Conservation (phyloP, 2,888 invertebrate species). For the Troides aeacus region DNA sequence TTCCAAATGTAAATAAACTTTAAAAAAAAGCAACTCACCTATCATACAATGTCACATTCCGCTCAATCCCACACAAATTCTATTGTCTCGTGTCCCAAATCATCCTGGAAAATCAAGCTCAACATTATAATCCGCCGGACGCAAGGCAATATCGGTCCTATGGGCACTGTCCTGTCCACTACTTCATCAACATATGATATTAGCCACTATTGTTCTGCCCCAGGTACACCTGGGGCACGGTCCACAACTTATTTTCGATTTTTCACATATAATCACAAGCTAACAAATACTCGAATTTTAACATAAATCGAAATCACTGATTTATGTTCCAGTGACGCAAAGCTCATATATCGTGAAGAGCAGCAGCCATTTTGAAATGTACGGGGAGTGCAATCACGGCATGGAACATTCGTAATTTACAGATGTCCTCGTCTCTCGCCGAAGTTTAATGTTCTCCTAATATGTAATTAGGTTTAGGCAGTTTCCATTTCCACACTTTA, state of each 20-base stretch:
- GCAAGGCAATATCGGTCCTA: constrained; percentile 78
- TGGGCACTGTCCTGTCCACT: constrained; percentile 77
- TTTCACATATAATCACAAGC: constrained; percentile 66
- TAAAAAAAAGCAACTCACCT: constrained; percentile 67
- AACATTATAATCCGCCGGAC: constrained; percentile 75
- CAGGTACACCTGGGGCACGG: constrained; percentile 56
- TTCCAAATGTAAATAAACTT: constrained; percentile 73
- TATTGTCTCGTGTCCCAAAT: constrained; percentile 72
- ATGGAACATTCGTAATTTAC: constrained; percentile 77
- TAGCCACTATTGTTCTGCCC: constrained; percentile 64
- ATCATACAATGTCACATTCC: constrained; percentile 80
- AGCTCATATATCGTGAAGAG: constrained; percentile 80
- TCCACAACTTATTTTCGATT: constrained; percentile 58
- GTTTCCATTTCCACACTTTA: constrained; percentile 71
- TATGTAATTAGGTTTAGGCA: constrained; percentile 64
- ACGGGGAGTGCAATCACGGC: constrained; percentile 80
- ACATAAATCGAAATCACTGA: constrained; percentile 70
- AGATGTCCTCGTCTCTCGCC: constrained; percentile 55
- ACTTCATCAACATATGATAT: constrained; percentile 79
- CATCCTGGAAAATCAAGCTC: constrained; percentile 75
- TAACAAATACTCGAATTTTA: constrained; percentile 64
- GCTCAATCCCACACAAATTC: constrained; percentile 75
- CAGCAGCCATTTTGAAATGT: constrained; percentile 82
- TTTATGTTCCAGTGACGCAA: constrained; percentile 81
- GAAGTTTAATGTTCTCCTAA: constrained; percentile 52